Evolutionary conservation across 2,888 invertebrate species (phyloP).

Genomic region (Steinernema hermaphroditum): DNA sequence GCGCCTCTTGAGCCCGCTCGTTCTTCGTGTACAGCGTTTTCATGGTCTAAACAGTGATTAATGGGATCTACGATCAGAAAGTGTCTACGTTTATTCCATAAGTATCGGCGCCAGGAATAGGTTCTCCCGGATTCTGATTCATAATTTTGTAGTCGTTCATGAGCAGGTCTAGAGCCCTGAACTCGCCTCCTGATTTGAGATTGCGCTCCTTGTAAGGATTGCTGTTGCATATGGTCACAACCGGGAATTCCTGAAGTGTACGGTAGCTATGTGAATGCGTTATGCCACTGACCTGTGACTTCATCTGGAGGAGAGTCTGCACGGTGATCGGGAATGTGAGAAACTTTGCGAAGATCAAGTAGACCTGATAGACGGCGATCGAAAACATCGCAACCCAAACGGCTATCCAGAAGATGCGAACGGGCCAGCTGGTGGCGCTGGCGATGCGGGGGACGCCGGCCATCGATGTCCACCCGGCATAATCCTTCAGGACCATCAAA

Average conservation of each 20-base stretch:
- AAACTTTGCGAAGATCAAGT: constrained; percentile 36
- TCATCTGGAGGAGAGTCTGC: constrained; percentile 3
- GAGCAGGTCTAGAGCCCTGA: not conserved
- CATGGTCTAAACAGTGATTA: not conserved
- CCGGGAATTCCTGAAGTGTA: constrained; percentile 30
- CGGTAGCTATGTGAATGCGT: not conserved
- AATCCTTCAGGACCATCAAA: constrained; percentile 34
- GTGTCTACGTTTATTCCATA: not conserved
- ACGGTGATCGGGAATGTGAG: constrained; percentile 29
- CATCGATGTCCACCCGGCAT: constrained; percentile 40
- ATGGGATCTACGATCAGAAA: not conserved
- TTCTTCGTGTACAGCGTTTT: constrained; percentile 28
- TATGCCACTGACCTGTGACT: not conserved
- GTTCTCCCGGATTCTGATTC: not conserved
- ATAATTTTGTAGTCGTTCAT: not conserved
- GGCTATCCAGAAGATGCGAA: constrained; percentile 38
- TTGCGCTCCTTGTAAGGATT: constrained; percentile 35
- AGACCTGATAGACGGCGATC: constrained; percentile 38
- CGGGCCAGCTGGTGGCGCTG: constrained; percentile 37
- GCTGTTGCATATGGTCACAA: constrained; percentile 42
- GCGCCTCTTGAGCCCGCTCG: constrained; percentile 20
- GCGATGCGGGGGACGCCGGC: constrained; percentile 40
- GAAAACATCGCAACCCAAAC: constrained; percentile 37
- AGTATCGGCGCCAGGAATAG: not conserved
- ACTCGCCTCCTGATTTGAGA: not conserved